A percentile compares a stretch with the other conserved stretches of the same genome.
Evolutionary conservation across 2,888 invertebrate species (phyloP).

Genomic region (Patella pellucida): DNA sequence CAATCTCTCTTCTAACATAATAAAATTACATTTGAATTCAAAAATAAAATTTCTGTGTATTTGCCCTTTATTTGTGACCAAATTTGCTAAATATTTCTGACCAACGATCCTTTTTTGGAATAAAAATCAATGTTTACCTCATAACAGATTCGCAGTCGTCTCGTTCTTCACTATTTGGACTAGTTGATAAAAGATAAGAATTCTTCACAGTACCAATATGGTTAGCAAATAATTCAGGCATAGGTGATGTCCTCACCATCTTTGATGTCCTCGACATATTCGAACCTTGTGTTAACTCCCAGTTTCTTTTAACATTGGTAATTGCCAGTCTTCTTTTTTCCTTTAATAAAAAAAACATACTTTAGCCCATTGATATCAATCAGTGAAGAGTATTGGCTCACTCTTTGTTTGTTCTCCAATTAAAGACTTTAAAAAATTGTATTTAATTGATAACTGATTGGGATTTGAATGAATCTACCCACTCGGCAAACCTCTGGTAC

Average conservation of each 20-base stretch:
- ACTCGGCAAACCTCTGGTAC: too few relatives aligned
- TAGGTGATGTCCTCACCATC: constrained; percentile 40
- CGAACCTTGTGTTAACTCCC: constrained; percentile 69
- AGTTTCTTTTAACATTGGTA: constrained; percentile 68
- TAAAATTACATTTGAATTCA: too few relatives aligned
- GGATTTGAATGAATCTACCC: constrained; percentile 42
- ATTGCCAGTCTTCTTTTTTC: constrained; percentile 69
- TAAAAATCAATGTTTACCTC: constrained; percentile 40
- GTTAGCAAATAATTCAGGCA: constrained; percentile 66
- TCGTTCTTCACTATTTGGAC: constrained; percentile 41
- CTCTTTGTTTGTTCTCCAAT: too few relatives aligned
- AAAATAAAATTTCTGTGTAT: too few relatives aligned
- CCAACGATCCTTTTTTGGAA: too few relatives aligned
- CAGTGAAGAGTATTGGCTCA: too few relatives aligned
- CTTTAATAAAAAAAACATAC: constrained; percentile 39
- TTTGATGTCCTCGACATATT: constrained; percentile 58
- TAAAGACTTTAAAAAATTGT: too few relatives aligned
- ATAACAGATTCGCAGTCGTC: constrained; percentile 53
- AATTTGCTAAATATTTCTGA: too few relatives aligned
- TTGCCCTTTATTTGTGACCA: too few relatives aligned
- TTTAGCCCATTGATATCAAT: too few relatives aligned
- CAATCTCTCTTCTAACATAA: too few relatives aligned
- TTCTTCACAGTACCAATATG: constrained; percentile 64
- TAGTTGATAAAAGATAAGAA: constrained; percentile 42
- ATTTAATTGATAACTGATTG: too few relatives aligned